Evolutionary conservation across 2,888 invertebrate species (phyloP).

Genomic region (Agrotis puta): DNA sequence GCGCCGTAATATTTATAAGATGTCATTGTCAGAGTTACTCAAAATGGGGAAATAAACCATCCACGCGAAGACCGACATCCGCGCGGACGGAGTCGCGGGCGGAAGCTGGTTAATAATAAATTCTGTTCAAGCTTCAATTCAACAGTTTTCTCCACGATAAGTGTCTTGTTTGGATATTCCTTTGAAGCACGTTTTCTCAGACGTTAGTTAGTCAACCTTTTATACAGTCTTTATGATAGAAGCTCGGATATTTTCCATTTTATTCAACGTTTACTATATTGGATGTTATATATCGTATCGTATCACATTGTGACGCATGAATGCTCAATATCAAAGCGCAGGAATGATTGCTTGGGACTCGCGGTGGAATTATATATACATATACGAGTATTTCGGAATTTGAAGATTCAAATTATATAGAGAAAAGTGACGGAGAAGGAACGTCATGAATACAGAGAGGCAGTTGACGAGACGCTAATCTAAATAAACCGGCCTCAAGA

Average conservation of each 20-base stretch:
- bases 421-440: conserved; percentile 69
- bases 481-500: conserved; percentile 77
- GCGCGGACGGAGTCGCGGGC: too few relatives aligned
- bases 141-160: conserved; percentile 25
- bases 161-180: conserved; percentile 34
- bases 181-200: conserved; percentile 33
- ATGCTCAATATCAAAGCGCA: conserved; percentile 62
- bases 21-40: too few relatives aligned
- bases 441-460: conserved; percentile 78
- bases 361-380: conserved; percentile 71
- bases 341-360: conserved; percentile 66
- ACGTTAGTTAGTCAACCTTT: conserved; percentile 35
- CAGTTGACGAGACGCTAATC: conserved; percentile 76
- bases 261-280: conserved; percentile 36
- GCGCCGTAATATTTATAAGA: too few relatives aligned
- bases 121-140: conserved; percentile 12
- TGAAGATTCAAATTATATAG: conserved; percentile 67
- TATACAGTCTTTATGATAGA: conserved; percentile 29
- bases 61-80: too few relatives aligned
- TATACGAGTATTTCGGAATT: conserved; percentile 71
- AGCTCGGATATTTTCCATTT: conserved; percentile 31
- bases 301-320: conserved; percentile 63
- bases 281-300: conserved; percentile 28
- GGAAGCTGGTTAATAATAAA: conserved; percentile 29
- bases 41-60: too few relatives aligned